Evolutionary conservation across 2,113 vertebrate species (phyloP).

Genomic region (Symphodus melops): DNA sequence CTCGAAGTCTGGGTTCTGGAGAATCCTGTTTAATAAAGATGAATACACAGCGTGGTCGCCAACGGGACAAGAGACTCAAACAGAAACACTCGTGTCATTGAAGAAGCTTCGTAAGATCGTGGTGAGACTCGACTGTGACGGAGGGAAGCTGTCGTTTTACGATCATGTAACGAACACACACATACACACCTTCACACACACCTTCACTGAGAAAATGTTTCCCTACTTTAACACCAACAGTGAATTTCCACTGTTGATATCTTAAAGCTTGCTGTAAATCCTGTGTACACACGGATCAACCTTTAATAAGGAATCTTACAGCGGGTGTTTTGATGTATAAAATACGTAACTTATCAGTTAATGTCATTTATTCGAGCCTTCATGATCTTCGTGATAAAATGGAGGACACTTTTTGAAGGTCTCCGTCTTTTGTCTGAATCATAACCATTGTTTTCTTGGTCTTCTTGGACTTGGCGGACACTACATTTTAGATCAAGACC

Average conservation of each 20-base stretch:
- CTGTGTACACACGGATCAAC: background rate
- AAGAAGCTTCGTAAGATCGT: constrained; percentile 18
- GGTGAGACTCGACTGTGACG: constrained; percentile 6
- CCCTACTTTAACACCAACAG: constrained; percentile 13
- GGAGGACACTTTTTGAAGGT: too few species aligned
- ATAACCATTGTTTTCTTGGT: too few species aligned
- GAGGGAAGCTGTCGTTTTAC: background rate
- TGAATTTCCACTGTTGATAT: constrained; percentile 1
- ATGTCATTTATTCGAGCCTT: too few species aligned
- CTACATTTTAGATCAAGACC: too few species aligned
- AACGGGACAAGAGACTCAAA: background rate
- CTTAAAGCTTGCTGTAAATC: background rate
- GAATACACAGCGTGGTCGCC: constrained; percentile 10
- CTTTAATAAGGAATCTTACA: background rate
- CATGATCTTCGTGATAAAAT: too few species aligned
- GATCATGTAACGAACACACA: background rate
- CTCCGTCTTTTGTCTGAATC: too few species aligned
- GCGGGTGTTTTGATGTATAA: too few species aligned
- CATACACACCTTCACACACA: constrained; percentile 20
- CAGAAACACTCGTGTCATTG: constrained; percentile 1
- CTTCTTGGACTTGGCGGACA: too few species aligned
- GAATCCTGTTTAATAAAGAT: constrained; percentile 3
- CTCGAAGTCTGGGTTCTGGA: background rate
- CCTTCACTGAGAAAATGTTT: constrained; percentile 1
- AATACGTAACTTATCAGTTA: too few species aligned